Evolutionary conservation across 2,888 invertebrate genomes (phyloP), one percentile per base, ranked within the genome.

Genomic region (Tipula confusa): DNA sequence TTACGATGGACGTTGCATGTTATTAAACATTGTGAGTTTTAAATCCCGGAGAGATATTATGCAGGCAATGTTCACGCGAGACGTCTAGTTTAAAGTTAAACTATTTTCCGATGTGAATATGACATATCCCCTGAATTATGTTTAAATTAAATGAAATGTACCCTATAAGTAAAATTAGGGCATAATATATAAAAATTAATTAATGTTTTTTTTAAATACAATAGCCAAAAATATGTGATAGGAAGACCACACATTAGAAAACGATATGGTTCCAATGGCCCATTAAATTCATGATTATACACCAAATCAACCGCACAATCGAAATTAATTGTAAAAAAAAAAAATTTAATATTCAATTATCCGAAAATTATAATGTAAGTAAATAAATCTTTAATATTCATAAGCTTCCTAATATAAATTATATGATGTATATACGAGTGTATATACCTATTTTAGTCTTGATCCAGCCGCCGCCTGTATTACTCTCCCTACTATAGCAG

Each of bases 281-380:
- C 43, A 43, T 43, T 43, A 43, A 13, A 43, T n/a, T 3, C 43
- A 43, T n/a, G n/a, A n/a, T 4, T 43, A n/a, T n/a, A n/a, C 11
- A 38, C 9, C 13, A 43, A 43, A 43, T 43, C 43, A 43, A 43
- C 43, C 43, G 43, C 64, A 64, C 24, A 24, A 64, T 64, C 3
- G 43, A 43, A 15, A 18, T 2, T 1, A 24, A 18, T 64, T n/a
- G n/a, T n/a, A n/a, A n/a, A 64, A 64, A 24, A 64, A 64, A 64
- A 64, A 13, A 64, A 64, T 64, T 64, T 43, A 43, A 64, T 64
- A 64, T 64, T 64, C 24, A 64, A 64, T 64, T 64, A 64, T 64
- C 5, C 1, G 64, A 24, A 64, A 24, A 24, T 24, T 24, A 64
- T 64, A 64, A 64, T 24, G 64, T 64, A 24, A 64, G 24, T 64